These are phyloP conservation scores for Dipodomys merriami DNA, from an alignment of 2,113 vertebrate genomes.

Conservation along the genomic window DNA sequence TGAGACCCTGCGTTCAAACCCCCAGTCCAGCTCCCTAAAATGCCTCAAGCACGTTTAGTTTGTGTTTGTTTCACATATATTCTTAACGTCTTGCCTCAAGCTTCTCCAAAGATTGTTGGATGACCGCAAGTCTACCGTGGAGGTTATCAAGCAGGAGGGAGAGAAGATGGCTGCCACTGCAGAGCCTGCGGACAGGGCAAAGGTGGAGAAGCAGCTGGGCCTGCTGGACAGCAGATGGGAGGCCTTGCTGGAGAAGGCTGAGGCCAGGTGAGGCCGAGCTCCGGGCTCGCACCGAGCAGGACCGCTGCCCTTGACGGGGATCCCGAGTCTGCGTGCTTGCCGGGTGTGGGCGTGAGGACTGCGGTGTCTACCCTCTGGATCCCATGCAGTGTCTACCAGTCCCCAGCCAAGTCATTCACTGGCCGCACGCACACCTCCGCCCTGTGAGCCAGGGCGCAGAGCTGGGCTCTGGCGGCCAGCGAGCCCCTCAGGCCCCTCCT, in stretches of 20 bases:
- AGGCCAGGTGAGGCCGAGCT: slow-evolving; percentile 89
- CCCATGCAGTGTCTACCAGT: too few relatives aligned
- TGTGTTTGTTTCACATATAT: neutral
- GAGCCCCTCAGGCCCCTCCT: too few relatives aligned
- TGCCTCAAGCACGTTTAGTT: neutral
- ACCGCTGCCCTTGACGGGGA: too few relatives aligned
- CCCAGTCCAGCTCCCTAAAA: too few relatives aligned
- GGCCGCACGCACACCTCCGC: too few relatives aligned
- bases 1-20: too few relatives aligned
- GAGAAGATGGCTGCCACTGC: slow-evolving; percentile 94
- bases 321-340: too few relatives aligned
- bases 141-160: slow-evolving; percentile 95
- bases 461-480: neutral
- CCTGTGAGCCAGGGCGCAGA: neutral
- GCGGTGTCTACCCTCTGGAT: too few relatives aligned
- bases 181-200: slow-evolving; percentile 93
- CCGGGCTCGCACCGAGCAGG: neutral
- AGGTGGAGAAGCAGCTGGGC: slow-evolving; percentile 93
- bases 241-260: slow-evolving; percentile 93
- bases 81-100: slow-evolving; percentile 82
- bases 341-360: too few relatives aligned
- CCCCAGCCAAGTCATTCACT: too few relatives aligned
- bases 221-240: slow-evolving; percentile 96
- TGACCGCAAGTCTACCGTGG: slow-evolving; percentile 95
- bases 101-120: slow-evolving; percentile 96